A percentile compares a stretch with the other conserved stretches of the same genome.
Evolutionary conservation across 2,797 vertebrate species (phyloP).

Genomic region (Coregonus suidteri): DNA sequence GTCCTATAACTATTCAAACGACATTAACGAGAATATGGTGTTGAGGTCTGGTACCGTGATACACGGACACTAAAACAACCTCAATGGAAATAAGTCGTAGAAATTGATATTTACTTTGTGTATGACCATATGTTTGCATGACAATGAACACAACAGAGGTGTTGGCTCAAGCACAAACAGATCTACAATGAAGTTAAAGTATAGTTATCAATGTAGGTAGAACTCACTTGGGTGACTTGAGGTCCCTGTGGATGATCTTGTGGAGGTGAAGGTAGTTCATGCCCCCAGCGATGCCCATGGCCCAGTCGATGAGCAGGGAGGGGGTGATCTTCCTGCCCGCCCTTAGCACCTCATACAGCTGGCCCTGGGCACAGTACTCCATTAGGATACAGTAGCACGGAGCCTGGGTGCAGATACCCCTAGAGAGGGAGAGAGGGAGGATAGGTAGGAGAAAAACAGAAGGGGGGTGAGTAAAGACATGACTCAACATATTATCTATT

Average conservation of each 20-base stretch:
- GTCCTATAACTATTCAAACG: not conserved
- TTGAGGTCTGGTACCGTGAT: not conserved
- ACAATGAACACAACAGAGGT: not conserved
- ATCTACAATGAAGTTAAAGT: not conserved
- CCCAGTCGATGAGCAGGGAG: slow-evolving; percentile 94
- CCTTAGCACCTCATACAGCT: slow-evolving; percentile 94
- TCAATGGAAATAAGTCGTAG: not conserved
- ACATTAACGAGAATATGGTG: too few species aligned
- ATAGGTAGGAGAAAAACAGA: not conserved
- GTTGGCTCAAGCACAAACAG: not conserved
- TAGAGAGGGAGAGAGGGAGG: slow-evolving; percentile 4
- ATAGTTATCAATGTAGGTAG: not conserved
- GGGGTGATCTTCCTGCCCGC: slow-evolving; percentile 93
- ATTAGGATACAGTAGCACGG: slow-evolving; percentile 98
- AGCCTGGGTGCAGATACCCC: slow-evolving; percentile 94
- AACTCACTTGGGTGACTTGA: slow-evolving; percentile 96
- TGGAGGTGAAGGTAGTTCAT: slow-evolving; percentile 99
- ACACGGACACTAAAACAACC: not conserved
- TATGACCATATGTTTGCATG: not conserved
- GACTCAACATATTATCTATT: not conserved
- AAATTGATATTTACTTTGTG: not conserved
- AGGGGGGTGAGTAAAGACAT: not conserved
- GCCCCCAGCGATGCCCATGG: slow-evolving; percentile 96
- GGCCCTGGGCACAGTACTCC: slow-evolving; percentile 98
- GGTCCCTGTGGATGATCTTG: slow-evolving; percentile 98